phyloP scores from a whole-genome alignment of 2,113 vertebrate species.

The Coracopsis vasa region DNA sequence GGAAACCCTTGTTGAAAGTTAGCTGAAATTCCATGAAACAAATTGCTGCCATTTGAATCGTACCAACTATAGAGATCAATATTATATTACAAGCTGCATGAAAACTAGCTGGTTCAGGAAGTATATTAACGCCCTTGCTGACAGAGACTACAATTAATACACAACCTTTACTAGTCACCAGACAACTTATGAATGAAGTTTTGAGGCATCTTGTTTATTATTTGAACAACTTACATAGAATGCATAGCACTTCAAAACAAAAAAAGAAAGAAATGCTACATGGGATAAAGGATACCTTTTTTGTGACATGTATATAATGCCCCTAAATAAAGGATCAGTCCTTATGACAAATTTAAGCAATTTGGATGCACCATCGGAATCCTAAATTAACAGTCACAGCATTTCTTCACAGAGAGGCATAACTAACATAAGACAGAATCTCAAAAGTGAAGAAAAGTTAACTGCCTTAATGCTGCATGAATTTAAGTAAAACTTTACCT shows the following conservation, averaged over 20 bases:
- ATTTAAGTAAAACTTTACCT: background rate
- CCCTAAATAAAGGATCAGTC: background rate
- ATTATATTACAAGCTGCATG: background rate
- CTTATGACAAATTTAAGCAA: background rate
- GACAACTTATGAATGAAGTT: background rate
- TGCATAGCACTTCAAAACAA: background rate
- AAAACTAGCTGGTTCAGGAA: background rate
- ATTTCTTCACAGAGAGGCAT: background rate
- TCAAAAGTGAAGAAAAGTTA: background rate
- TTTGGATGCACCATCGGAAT: background rate
- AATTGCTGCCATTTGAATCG: background rate
- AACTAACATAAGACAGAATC: background rate
- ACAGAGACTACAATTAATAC: background rate
- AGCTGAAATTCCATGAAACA: background rate
- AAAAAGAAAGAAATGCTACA: background rate
- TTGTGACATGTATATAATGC: background rate
- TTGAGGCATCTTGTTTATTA: background rate
- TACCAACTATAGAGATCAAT: background rate
- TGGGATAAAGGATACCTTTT: background rate
- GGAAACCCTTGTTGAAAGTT: background rate
- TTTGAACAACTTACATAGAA: background rate
- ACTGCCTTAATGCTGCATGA: no score
- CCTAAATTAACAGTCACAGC: background rate
- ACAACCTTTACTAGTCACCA: background rate
- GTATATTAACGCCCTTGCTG: background rate